These are phyloP conservation scores for Hippocampus barbouri DNA, from an alignment of 2,113 vertebrate species.

Conservation along the genomic window DNA sequence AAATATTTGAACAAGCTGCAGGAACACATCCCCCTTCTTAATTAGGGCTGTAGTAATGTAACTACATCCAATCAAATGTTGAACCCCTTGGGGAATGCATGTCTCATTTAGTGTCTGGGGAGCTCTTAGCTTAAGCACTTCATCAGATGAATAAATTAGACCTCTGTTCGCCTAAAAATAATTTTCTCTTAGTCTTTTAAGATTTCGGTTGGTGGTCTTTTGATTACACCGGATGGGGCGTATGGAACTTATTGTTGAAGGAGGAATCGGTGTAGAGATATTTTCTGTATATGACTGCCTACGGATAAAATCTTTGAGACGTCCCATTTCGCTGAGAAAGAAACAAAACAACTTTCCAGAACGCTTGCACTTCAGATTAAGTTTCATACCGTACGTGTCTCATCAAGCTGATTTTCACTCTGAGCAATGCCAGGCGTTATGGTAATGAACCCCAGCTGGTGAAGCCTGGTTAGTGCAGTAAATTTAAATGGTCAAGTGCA, in stretches of 20 bases:
- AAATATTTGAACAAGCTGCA: constrained; percentile 76
- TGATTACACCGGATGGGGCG: constrained; percentile 43
- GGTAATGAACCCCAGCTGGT: constrained; percentile 92
- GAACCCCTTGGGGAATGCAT: constrained; percentile 65
- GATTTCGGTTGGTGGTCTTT: constrained; percentile 59
- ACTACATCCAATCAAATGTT: constrained; percentile 74
- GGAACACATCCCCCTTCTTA: constrained; percentile 74
- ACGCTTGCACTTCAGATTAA: neutral
- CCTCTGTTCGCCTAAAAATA: constrained; percentile 72
- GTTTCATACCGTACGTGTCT: constrained; percentile 20
- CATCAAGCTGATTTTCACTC: constrained; percentile 37
- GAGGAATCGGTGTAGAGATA: neutral
- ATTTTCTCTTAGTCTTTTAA: constrained; percentile 63
- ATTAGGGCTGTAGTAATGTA: constrained; percentile 75
- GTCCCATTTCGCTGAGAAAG: neutral
- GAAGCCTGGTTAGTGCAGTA: constrained; percentile 88
- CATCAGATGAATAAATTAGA: constrained; percentile 78
- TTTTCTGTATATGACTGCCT: constrained; percentile 6
- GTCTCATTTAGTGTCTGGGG: constrained; percentile 74
- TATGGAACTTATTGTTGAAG: constrained; percentile 20
- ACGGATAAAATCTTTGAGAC: neutral
- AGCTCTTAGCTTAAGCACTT: constrained; percentile 77
- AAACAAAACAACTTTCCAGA: neutral
- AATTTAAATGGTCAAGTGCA: constrained; percentile 98
- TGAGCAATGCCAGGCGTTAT: constrained; percentile 50